A percentile compares a stretch with the other conserved stretches of the same genome.
These are phyloP conservation scores for Pemphigus obesinymphae DNA, from an alignment of 1,140 invertebrate genomes.

Conservation along the genomic window DNA sequence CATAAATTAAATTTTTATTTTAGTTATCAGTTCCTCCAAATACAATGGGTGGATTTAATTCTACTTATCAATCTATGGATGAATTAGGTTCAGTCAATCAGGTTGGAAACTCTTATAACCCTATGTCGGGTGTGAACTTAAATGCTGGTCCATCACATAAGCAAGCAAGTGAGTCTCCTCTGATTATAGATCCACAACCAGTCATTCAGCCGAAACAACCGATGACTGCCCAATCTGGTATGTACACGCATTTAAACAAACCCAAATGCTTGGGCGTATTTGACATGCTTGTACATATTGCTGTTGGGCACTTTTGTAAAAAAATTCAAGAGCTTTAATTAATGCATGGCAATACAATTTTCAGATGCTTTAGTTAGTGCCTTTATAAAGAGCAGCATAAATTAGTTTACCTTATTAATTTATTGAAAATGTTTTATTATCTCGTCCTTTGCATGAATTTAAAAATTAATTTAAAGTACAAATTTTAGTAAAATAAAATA, in stretches of 20 bases:
- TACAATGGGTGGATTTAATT: slow-evolving; percentile 17
- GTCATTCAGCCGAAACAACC: slow-evolving; percentile 32
- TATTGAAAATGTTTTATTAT: no score
- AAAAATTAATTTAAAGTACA: no score
- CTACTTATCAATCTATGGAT: slow-evolving; percentile 36
- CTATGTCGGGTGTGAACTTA: slow-evolving; percentile 37
- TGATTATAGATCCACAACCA: slow-evolving; percentile 34
- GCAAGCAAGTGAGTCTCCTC: slow-evolving; percentile 37
- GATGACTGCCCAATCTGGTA: slow-evolving; percentile 36
- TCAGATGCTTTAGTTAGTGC: not conserved
- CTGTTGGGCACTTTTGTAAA: slow-evolving; percentile 18
- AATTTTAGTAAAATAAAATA: no score
- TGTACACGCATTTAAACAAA: slow-evolving; percentile 38
- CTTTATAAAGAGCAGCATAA: not conserved
- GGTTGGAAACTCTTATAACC: slow-evolving; percentile 39
- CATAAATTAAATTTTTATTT: not conserved
- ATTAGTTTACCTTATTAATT: not conserved
- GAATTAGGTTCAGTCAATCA: slow-evolving; percentile 20
- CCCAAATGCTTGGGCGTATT: slow-evolving; percentile 35
- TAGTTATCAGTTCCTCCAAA: slow-evolving; percentile 67
- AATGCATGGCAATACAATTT: not conserved
- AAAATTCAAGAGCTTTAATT: not conserved
- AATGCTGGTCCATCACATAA: slow-evolving; percentile 39
- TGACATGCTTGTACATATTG: slow-evolving; percentile 41
- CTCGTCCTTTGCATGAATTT: not conserved